phyloP scores from a whole-genome alignment of 2,113 vertebrate species.

The Pelecanoides urinatrix region DNA sequence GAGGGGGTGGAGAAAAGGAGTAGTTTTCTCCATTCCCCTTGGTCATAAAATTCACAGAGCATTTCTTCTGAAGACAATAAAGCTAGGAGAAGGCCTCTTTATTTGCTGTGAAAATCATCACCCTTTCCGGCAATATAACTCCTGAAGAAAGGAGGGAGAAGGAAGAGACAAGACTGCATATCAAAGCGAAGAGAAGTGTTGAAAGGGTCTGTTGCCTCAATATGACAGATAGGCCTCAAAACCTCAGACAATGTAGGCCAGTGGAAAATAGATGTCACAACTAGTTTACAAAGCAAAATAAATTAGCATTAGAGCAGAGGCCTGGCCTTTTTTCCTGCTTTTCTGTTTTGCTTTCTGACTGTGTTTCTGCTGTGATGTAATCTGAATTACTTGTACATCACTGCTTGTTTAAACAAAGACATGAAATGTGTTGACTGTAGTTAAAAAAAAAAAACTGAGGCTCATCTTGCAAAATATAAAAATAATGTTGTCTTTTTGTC shows the following conservation, averaged over 20 bases:
- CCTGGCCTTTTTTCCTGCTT: slow-evolving; percentile 66
- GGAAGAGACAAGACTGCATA: slow-evolving; percentile 85
- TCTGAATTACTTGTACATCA: background rate
- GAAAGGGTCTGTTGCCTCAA: slow-evolving; percentile 78
- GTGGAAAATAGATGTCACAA: slow-evolving; percentile 77
- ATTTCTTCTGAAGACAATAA: slow-evolving; percentile 78
- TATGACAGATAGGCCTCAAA: slow-evolving; percentile 81
- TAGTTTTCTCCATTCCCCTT: slow-evolving; percentile 48
- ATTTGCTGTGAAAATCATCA: slow-evolving; percentile 87
- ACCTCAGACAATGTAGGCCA: slow-evolving; percentile 77
- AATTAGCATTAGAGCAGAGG: slow-evolving; percentile 81
- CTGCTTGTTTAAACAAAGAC: background rate
- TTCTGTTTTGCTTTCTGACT: slow-evolving; percentile 7
- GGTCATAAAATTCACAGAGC: slow-evolving; percentile 61
- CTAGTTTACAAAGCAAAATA: slow-evolving; percentile 74
- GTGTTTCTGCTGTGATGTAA: background rate
- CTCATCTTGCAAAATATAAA: background rate
- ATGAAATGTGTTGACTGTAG: background rate
- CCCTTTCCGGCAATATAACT: slow-evolving; percentile 87
- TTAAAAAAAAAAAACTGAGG: background rate
- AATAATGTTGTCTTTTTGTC: background rate
- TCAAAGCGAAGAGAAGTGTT: slow-evolving; percentile 85
- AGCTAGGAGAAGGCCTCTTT: slow-evolving; percentile 72
- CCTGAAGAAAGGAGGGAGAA: slow-evolving; percentile 75
- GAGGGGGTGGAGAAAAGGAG: slow-evolving; percentile 34